Percentiles rank a stretch among this genome's conserved stretches.
These are phyloP conservation scores for Prochilodus magdalenae DNA, from an alignment of 2,113 vertebrate species.

Conservation along the genomic window DNA sequence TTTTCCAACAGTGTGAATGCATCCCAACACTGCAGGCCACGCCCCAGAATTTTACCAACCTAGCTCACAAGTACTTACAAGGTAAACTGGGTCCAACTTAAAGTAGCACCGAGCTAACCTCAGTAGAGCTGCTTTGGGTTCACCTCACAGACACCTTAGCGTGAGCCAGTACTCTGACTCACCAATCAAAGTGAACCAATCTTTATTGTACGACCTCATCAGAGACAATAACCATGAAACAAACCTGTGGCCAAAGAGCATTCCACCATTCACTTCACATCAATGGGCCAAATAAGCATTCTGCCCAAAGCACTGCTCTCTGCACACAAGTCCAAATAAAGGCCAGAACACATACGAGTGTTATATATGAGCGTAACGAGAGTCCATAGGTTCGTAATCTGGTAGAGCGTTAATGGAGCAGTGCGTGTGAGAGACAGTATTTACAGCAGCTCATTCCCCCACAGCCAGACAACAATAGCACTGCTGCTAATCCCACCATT, in stretches of 20 bases:
- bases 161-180: not conserved
- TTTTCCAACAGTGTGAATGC: not conserved
- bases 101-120: not conserved
- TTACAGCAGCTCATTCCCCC: not conserved
- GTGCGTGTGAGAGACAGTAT: not conserved
- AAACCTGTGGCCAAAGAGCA: not conserved
- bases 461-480: not conserved
- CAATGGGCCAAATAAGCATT: not conserved
- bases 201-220: no score
- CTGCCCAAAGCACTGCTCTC: not conserved
- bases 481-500: slow-evolving; percentile 19
- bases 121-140: not conserved
- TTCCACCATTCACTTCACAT: not conserved
- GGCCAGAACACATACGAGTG: not conserved
- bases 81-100: not conserved
- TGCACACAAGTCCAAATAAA: not conserved
- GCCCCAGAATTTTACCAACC: not conserved
- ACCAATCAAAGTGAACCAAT: not conserved
- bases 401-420: not conserved
- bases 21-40: not conserved
- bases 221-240: not conserved
- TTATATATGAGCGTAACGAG: no score
- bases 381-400: not conserved
- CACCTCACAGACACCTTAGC: not conserved
- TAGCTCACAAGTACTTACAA: not conserved